Base-by-base conservation (phyloP, 2,113 vertebrate species). In the Pitta sordida region DNA sequence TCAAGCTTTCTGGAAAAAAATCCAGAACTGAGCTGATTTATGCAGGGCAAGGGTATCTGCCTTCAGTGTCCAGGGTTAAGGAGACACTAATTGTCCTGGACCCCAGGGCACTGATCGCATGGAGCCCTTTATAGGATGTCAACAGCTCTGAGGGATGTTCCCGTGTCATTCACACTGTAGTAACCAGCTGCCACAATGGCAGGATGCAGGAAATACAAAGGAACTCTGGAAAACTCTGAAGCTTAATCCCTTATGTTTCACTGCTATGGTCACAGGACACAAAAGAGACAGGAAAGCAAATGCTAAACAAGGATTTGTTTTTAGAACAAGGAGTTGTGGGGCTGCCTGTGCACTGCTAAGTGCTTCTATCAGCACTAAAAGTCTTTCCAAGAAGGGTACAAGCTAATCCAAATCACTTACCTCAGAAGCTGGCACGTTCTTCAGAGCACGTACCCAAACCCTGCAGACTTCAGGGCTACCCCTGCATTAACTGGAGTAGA, bases 271-370 rank as follows among this genome's bases (percentile, higher is more conserved):
- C 41, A 52, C 34, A 51, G 24, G 64, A 32, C 55, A 76, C 12
- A 59, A 34, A 63, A 59, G 14, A 59, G n/a, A 37, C 44, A 74
- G 64, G 85, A 75, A 92, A 74, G 39, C 2, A 1, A n/a, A 30
- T 3, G 27, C 59, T 60, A 58, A 64, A 64, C 26, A 34, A 56
- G 62, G 17, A 1, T 44, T 48, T 79, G n/a, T 48, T 89, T 46
- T 64, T 68, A 46, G 81, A 56, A 73, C 3, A 11, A 14, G 24
- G 74, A 91, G 56, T 37, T 94, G 30, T 13, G 56, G 48, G 49
- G 20, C 22, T 0, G 0, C 49, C 87, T 39, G 53, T 0, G 0
- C 30, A 8, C 41, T 27, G n/a, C 1, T 0, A 39, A 76, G 58
- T 21, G 2, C 17, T 69, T 87, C 84, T 26, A 13, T 83, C 91